Evolutionary conservation across 2,888 invertebrate genomes (phyloP).

Genomic region (Neoaliturus tenellus): DNA sequence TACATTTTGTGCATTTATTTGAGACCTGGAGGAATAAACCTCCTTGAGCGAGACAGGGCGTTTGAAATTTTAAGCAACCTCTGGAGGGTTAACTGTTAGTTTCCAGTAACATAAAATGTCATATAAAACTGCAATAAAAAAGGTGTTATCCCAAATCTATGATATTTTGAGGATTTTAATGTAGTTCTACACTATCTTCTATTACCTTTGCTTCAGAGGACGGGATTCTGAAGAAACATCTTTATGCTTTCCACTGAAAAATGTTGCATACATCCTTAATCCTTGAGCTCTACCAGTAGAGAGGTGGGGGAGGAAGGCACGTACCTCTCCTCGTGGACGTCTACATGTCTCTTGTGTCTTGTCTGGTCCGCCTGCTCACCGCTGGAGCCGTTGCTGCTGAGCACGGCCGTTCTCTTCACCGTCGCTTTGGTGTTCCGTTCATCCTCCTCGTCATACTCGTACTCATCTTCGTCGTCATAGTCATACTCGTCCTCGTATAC

Average conservation of each 20-base stretch:
- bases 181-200: background rate
- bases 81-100: too few species aligned
- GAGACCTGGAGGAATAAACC: too few species aligned
- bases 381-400: background rate
- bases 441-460: background rate
- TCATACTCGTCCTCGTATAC: constrained; percentile 44
- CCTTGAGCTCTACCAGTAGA: background rate
- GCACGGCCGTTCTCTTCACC: constrained; percentile 12
- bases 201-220: background rate
- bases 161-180: too few species aligned
- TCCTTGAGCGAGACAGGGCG: too few species aligned
- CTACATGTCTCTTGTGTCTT: background rate
- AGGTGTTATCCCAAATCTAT: too few species aligned
- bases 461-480: constrained; percentile 39
- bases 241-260: background rate
- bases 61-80: too few species aligned
- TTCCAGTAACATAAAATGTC: too few species aligned
- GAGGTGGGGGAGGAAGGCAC: background rate
- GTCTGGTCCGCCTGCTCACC: background rate
- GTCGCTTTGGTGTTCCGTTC: background rate
- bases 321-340: constrained; percentile 32
- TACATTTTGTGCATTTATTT: too few species aligned
- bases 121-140: too few species aligned
- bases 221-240: background rate
- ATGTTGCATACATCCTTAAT: constrained; percentile 22